These are phyloP conservation scores for Lynx canadensis DNA, from an alignment of 2,113 vertebrate species.

Conservation along the genomic window DNA sequence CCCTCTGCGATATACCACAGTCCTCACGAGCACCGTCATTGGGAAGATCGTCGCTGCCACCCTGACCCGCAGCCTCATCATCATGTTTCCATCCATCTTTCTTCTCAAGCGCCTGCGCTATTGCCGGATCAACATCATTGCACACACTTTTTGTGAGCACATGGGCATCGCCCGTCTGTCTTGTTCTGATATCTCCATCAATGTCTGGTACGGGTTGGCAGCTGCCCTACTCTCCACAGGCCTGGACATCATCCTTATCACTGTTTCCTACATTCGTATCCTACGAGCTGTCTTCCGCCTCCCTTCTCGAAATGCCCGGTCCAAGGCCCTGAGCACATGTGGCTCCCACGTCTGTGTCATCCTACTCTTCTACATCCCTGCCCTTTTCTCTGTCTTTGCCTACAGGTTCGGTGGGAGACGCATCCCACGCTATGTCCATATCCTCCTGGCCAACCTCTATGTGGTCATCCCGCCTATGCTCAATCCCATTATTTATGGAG, in stretches of 20 bases:
- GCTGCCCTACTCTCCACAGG: conserved; percentile 59
- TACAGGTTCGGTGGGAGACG: conserved; percentile 64
- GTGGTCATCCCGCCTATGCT: conserved; percentile 74
- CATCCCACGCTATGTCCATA: conserved; percentile 63
- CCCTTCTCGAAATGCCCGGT: conserved; percentile 24
- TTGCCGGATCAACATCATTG: conserved; percentile 52
- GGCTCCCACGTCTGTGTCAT: conserved; percentile 73
- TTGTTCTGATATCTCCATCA: conserved; percentile 65
- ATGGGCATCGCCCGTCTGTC: conserved; percentile 60
- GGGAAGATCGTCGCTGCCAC: background rate
- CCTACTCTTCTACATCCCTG: conserved; percentile 61
- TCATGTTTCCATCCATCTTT: conserved; percentile 56
- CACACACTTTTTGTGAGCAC: conserved; percentile 70
- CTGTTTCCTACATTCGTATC: conserved; percentile 50
- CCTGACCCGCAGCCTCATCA: conserved; percentile 44
- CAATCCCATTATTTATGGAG: conserved; percentile 75
- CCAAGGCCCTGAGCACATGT: conserved; percentile 70
- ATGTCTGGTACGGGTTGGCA: conserved; percentile 51
- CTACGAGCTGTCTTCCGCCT: conserved; percentile 56
- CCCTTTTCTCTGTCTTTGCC: conserved; percentile 76
- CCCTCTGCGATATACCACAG: conserved; percentile 40
- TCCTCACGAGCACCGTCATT: conserved; percentile 29
- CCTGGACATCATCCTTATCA: conserved; percentile 57
- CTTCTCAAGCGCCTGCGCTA: conserved; percentile 63
- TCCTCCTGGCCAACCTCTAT: conserved; percentile 77